Evolutionary conservation across 30 jellyfish, hydroid and myxozoan species (phyloP).

Genomic region (Hydractinia echinata): DNA sequence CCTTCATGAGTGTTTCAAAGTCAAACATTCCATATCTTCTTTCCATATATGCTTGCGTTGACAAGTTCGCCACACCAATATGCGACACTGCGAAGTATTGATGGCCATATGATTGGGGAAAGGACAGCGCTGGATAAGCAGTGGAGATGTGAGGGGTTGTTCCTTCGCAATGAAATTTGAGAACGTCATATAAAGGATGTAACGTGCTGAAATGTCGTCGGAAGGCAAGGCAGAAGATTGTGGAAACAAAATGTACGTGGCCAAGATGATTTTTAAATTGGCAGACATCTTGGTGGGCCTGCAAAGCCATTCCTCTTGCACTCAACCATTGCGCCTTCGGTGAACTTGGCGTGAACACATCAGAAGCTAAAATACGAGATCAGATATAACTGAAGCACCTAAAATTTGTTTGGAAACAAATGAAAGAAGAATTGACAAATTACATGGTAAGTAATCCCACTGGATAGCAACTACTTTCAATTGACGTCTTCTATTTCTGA

Average conservation of each 20-base stretch:
- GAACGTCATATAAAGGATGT: slow-evolving; percentile 63
- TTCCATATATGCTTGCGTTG: slow-evolving; percentile 52
- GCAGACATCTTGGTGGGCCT: slow-evolving; percentile 69
- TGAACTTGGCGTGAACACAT: slow-evolving; percentile 46
- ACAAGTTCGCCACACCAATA: slow-evolving; percentile 50
- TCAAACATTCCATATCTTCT: slow-evolving; percentile 13
- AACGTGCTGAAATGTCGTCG: slow-evolving; percentile 71
- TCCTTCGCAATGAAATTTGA: slow-evolving; percentile 80
- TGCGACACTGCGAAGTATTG: slow-evolving; percentile 72
- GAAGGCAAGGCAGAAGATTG: slow-evolving; percentile 70
- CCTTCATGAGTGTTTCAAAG: slow-evolving; percentile 15
- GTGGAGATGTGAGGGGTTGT: slow-evolving; percentile 27
- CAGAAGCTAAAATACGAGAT: slow-evolving; percentile 29
- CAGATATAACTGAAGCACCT: too few species aligned
- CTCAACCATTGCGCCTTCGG: slow-evolving; percentile 60
- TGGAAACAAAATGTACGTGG: slow-evolving; percentile 56
- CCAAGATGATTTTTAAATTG: slow-evolving; percentile 71
- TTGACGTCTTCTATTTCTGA: slow-evolving; percentile 19
- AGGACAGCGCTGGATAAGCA: slow-evolving; percentile 1
- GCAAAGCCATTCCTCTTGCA: slow-evolving; percentile 61
- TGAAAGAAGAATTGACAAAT: too few species aligned
- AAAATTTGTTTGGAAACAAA: too few species aligned
- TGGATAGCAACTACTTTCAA: slow-evolving; percentile 86
- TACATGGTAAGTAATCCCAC: slow-evolving; percentile 41
- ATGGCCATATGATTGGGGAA: slow-evolving; percentile 46